Evolutionary conservation across 92 coral and sea anemone species (phyloP).

Genomic region (Siderastrea siderea): DNA sequence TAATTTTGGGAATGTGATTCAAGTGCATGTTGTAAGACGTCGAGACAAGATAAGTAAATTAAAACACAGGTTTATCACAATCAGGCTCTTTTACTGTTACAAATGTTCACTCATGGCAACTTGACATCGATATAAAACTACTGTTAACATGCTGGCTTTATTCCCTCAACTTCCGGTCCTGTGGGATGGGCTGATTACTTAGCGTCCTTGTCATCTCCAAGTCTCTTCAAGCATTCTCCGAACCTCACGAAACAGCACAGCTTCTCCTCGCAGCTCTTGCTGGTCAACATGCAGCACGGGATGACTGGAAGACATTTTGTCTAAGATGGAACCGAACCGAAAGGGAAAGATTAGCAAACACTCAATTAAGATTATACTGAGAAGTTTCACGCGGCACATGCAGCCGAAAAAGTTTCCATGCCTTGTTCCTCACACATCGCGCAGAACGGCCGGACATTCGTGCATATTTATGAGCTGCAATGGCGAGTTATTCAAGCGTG

Average conservation of each 20-base stretch:
- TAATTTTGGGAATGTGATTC: no score
- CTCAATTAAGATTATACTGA: not conserved
- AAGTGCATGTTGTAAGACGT: no score
- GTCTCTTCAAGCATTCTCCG: conserved; percentile 12
- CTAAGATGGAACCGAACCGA: not conserved
- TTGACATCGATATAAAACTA: conserved; percentile 17
- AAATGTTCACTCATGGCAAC: conserved; percentile 33
- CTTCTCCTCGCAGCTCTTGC: conserved; percentile 35
- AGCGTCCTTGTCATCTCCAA: conserved; percentile 8
- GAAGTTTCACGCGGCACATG: no score
- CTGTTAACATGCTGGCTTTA: not conserved
- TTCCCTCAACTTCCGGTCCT: not conserved
- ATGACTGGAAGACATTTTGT: conserved; percentile 21
- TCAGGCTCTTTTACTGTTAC: conserved; percentile 40
- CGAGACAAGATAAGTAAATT: no score
- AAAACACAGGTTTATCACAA: conserved; percentile 6
- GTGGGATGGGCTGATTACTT: not conserved
- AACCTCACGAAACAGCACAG: conserved; percentile 37
- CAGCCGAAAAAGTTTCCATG: no score
- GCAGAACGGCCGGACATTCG: no score
- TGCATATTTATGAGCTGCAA: no score
- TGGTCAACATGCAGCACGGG: conserved; percentile 25
- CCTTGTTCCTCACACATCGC: no score
- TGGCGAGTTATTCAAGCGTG: no score
- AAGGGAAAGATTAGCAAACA: no score